Percentiles rank a stretch among this genome's conserved stretches.
These are phyloP conservation scores for Solenopsis fugax DNA, from an alignment of 1,140 invertebrate species.

Conservation along the genomic window DNA sequence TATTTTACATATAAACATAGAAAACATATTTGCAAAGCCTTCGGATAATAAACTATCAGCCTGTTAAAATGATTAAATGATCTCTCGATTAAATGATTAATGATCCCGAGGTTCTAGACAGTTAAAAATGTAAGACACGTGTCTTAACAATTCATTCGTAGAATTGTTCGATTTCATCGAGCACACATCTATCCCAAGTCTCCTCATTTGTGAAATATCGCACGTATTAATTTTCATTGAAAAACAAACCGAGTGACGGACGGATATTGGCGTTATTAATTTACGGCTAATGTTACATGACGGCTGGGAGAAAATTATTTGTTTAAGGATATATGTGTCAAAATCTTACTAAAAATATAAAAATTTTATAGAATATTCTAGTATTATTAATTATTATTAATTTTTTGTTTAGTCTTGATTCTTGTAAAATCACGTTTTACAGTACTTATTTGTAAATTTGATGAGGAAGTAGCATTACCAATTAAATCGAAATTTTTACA, in stretches of 20 bases:
- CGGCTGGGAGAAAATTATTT: neutral
- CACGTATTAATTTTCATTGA: constrained; percentile 12
- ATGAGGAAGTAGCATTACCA: too few relatives aligned
- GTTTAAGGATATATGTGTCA: too few relatives aligned
- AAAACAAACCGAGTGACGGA: neutral
- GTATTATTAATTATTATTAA: too few relatives aligned
- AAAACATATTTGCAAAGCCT: neutral
- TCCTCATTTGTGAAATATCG: constrained; percentile 38
- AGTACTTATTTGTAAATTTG: too few relatives aligned
- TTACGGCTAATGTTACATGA: neutral
- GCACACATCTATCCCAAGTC: neutral
- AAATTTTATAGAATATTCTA: too few relatives aligned
- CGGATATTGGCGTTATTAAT: neutral
- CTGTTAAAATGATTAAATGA: neutral
- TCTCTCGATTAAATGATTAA: neutral
- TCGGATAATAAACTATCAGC: neutral
- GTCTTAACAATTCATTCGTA: neutral
- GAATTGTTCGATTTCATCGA: constrained; percentile 52
- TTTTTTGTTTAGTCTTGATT: too few relatives aligned
- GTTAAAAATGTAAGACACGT: constrained; percentile 10
- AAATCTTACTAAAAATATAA: too few relatives aligned
- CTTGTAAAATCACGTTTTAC: too few relatives aligned
- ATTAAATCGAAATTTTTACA: too few relatives aligned
- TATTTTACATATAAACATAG: neutral
- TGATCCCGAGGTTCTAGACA: neutral